Base-by-base conservation (phyloP, 2,797 vertebrate species). In the Tadarida brasiliensis region DNA sequence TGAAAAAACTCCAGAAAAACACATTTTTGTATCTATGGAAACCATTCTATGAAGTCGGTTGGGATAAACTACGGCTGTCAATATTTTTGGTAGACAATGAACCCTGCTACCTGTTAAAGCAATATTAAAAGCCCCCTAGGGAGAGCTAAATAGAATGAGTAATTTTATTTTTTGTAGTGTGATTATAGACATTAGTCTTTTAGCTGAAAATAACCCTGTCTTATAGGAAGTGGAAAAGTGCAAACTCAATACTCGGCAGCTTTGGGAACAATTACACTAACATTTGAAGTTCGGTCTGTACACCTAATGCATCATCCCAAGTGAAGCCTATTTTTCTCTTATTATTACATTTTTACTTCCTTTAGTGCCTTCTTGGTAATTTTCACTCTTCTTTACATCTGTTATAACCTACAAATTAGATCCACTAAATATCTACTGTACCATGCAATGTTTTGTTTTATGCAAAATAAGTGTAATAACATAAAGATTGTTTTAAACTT, bases 111-210 rank as follows among this genome's bases (percentile, higher is more conserved):
- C 90, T 78, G 70, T 93, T 95, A 97, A 93, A 96, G 71, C 86
- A 97, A 96, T 96, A 95, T 95, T 97, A 96, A 97, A 95, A 82
- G 70, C 78, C 24, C 91, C 89, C 89, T 78, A 92, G 76, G 80
- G 96, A 95, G 54, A 85, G 33, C 11, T 96, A 96, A 97, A 92
- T 77, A 93, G 89, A 97, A 96, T 83, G 80, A 95, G 35, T 24
- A 73, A 94, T 93, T 95, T 97, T 97, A 82, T 96, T 97, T 94
- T 94, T 80, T 94, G 80, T 82, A 35, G 70, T 91, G 7, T 94
- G 63, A 97, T 97, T 97, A 95, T 92, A 97, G 92, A 96, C 63
- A 96, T 95, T 95, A 96, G 88, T 97, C 82, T 97, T 91, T 90
- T 95, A 91, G 80, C 63, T 93, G 92, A 96, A 97, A 94, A 97